Conservation (phyloP, 2,797 vertebrate genomes). For the Salarias fasciatus region DNA sequence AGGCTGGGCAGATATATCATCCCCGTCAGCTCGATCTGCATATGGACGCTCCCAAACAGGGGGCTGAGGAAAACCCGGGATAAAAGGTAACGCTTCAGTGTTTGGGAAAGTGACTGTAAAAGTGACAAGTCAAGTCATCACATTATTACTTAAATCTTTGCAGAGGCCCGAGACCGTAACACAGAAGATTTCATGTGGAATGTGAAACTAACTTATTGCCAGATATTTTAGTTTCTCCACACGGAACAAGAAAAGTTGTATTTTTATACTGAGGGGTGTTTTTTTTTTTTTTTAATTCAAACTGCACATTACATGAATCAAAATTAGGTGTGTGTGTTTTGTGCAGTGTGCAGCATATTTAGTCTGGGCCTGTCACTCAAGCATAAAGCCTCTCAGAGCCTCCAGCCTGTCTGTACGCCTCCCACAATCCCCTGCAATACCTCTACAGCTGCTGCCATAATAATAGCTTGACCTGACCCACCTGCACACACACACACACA, state of each 20-base stretch:
- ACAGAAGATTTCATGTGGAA: no score
- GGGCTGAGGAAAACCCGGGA: conserved; percentile 39
- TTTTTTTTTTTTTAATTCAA: no score
- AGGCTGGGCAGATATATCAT: conserved; percentile 56
- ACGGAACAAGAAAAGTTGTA: no score
- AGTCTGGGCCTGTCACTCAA: conserved; percentile 56
- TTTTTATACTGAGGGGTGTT: no score
- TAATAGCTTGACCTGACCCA: conserved; percentile 73
- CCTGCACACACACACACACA: conserved; percentile 9
- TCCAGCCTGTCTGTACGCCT: conserved; percentile 52
- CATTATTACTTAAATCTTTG: no score
- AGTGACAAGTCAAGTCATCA: no score
- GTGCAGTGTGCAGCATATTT: conserved; percentile 32
- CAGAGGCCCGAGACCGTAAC: no score
- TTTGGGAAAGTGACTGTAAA: conserved; percentile 36
- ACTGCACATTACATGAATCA: no score
- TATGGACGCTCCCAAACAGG: conserved; percentile 40
- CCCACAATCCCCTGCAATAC: conserved; percentile 73
- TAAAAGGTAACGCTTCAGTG: conserved; percentile 54
- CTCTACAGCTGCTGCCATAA: conserved; percentile 68
- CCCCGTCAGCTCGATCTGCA: conserved; percentile 50
- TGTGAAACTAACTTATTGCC: no score
- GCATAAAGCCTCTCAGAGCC: conserved; percentile 59
- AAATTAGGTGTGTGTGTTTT: neutral
- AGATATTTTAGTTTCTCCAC: no score